Evolutionary conservation across 2,113 vertebrate species (phyloP).

Genomic region (Nipponia nippon): DNA sequence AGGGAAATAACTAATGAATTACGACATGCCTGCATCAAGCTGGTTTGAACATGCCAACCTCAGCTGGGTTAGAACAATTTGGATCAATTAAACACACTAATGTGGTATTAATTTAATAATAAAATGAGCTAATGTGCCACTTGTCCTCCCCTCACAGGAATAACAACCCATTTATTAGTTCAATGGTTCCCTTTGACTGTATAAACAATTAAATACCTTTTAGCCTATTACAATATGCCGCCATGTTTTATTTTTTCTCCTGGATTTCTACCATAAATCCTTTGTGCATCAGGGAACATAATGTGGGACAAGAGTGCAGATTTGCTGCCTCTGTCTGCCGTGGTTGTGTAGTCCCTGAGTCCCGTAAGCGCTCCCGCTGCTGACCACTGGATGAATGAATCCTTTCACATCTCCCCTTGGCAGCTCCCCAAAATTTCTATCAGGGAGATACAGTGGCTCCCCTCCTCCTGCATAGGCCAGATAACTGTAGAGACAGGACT

Average conservation of each 20-base stretch:
- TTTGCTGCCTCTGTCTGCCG: background rate
- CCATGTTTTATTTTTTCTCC: background rate
- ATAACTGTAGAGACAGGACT: background rate
- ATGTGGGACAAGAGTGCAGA: background rate
- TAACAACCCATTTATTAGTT: background rate
- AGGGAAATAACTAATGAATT: background rate
- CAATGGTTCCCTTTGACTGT: background rate
- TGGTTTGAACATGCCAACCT: background rate
- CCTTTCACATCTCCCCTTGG: background rate
- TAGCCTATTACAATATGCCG: background rate
- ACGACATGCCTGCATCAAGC: background rate
- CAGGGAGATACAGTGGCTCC: background rate
- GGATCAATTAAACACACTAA: background rate
- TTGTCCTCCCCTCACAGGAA: background rate
- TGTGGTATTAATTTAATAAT: constrained; percentile 29
- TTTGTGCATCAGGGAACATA: background rate
- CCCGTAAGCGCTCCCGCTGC: background rate
- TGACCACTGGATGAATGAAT: background rate
- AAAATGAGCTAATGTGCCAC: background rate
- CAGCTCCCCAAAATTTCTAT: background rate
- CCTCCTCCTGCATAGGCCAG: background rate
- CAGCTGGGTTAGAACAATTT: constrained; percentile 1
- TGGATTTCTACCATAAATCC: background rate
- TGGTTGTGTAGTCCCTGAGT: background rate
- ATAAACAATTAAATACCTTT: background rate